A percentile compares a stretch with the other conserved stretches of the same genome.
phyloP scores from a whole-genome alignment of 2,113 vertebrate genomes.

The Bubo blakistoni region DNA sequence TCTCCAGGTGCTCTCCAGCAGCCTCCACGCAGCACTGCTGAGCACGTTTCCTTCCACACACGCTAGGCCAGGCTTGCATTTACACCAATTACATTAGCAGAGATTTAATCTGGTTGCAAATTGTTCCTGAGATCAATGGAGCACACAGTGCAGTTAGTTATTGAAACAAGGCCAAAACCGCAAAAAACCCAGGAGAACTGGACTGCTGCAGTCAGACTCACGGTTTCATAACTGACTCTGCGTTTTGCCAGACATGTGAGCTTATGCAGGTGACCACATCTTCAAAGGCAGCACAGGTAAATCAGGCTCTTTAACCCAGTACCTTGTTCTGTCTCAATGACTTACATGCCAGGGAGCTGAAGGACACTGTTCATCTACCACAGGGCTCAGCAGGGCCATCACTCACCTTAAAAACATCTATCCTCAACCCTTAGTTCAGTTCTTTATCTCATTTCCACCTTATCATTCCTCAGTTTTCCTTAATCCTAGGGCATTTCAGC shows the following conservation, averaged over 20 bases:
- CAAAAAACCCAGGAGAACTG: background rate
- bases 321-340: background rate
- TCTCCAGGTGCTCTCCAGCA: background rate
- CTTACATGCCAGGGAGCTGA: background rate
- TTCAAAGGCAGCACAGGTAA: background rate
- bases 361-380: background rate
- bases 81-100: background rate
- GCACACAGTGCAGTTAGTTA: background rate
- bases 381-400: background rate
- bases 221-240: fast-evolving
- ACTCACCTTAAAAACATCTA: background rate
- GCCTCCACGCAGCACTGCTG: fast-evolving
- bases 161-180: background rate
- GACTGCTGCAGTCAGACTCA: background rate
- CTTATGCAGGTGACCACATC: background rate
- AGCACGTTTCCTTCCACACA: background rate
- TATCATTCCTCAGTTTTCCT: background rate
- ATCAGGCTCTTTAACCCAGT: background rate
- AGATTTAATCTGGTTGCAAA: background rate
- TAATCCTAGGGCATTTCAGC: background rate
- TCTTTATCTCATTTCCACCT: background rate
- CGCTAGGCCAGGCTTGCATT: background rate
- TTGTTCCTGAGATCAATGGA: background rate
- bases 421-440: background rate
- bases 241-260: fast-evolving